Evolutionary conservation across 1,140 invertebrate species (phyloP), one percentile per base, ranked within the genome.

Genomic region (Dinothrombium tinctorium): DNA sequence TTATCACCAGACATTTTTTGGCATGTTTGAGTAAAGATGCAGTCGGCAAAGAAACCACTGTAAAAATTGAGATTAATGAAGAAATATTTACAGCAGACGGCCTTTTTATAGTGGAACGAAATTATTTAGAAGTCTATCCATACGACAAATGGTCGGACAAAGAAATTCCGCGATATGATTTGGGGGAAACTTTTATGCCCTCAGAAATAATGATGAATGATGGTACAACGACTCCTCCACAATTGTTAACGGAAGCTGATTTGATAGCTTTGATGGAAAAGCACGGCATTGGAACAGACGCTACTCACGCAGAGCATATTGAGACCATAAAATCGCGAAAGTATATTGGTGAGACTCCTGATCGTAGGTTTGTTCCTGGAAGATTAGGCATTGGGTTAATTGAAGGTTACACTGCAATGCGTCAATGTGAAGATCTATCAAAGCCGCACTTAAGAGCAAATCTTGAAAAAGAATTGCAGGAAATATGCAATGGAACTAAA

Each of bases 301-400:
- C 94, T 0, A 99, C 94, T 0, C 92, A 98, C 61, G 92, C 94
- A 5, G 94, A 99, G 43, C 94, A 99, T 54, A 99, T 99, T 48
- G 89, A 98, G 54, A 98, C 76, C 0, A 94, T 99, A 36, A 95
- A 99, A 59, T 65, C 62, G 33, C 64, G 94, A 4, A 63, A 69
- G 26, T 95, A 95, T 55, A 80, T 89, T 6, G 76, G 75, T 0
- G 50, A 90, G 11, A 67, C 68, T 46, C 67, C 75, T 47, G 69
- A 70, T 26, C 69, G 69, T 24, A 64, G 72, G 53, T 80, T 92
- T 57, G 69, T 92, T 23, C 94, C 92, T 0, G 81, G 82, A 0
- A 70, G 79, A 43, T 65, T 99, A 20, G 94, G 94, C 8, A 89
- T 98, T 70, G 90, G 89, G 1, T 62, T 99, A 7, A 86, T 95